Conservation (phyloP, 2,113 vertebrate species). For the Calidris pugnax region DNA sequence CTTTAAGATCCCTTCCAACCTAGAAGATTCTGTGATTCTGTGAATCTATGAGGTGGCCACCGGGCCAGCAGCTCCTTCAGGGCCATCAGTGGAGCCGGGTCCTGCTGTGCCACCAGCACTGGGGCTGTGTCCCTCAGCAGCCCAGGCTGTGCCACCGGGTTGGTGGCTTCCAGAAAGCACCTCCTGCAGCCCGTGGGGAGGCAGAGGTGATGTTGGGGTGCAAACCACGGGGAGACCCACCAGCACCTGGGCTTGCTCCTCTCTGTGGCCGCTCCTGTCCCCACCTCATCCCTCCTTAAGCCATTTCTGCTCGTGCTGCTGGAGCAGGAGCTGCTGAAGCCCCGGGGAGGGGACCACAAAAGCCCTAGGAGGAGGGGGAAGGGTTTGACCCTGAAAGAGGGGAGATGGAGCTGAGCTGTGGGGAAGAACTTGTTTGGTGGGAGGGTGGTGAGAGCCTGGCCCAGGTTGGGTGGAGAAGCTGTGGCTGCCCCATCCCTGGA, state of each 20-base stretch:
- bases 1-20: no score
- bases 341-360: rapidly evolving
- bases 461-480: no score
- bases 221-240: neutral
- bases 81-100: neutral
- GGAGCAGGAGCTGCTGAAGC: neutral
- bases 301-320: rapidly evolving
- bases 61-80: rapidly evolving
- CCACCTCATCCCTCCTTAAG: no score
- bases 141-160: neutral
- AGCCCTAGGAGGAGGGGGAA: no score
- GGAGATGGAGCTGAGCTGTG: no score
- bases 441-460: no score
- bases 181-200: neutral
- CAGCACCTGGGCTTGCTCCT: neutral
- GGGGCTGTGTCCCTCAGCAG: neutral
- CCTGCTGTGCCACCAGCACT: neutral
- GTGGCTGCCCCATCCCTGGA: no score
- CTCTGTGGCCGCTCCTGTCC: neutral
- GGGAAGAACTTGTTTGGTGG: no score
- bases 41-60: neutral
- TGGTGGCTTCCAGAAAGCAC: neutral
- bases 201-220: neutral
- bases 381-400: no score
- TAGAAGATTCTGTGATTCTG: no score